Conservation (phyloP, 1,140 invertebrate species). For the Papilio xuthus region DNA sequence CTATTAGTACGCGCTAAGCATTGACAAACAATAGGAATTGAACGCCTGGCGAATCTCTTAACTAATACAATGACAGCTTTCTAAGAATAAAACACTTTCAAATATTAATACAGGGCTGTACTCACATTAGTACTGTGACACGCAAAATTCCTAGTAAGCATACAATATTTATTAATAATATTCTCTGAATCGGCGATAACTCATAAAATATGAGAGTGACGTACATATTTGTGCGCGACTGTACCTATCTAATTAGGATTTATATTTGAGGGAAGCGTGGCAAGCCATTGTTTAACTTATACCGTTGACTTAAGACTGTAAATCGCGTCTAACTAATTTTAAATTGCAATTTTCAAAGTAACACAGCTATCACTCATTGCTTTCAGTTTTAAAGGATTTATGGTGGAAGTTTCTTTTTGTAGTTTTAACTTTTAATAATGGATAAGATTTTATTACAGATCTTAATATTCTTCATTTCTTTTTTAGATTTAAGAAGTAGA, state of each 20-base stretch:
- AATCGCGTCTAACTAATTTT: background rate
- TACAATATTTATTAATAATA: constrained; percentile 47
- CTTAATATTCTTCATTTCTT: background rate
- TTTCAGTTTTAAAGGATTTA: constrained; percentile 33
- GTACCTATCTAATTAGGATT: constrained; percentile 56
- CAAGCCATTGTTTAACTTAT: constrained; percentile 24
- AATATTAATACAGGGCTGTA: background rate
- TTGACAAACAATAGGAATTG: constrained; percentile 19
- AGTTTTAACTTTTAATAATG: constrained; percentile 25
- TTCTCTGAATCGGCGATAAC: constrained; percentile 57
- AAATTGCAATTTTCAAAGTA: constrained; percentile 39
- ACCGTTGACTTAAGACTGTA: background rate
- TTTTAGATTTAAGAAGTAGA: background rate
- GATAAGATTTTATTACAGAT: background rate
- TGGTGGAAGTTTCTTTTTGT: constrained; percentile 33
- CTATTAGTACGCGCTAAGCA: constrained; percentile 1
- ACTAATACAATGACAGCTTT: constrained; percentile 34
- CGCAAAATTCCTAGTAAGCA: constrained; percentile 47
- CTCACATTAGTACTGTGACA: constrained; percentile 21
- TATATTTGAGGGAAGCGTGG: constrained; percentile 18
- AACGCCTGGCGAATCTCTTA: constrained; percentile 30
- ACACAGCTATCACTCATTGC: constrained; percentile 35
- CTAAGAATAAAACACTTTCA: constrained; percentile 25
- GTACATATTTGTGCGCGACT: constrained; percentile 44
- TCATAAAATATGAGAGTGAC: constrained; percentile 55